These are phyloP conservation scores for Nowickia ferox DNA, from an alignment of 2,888 invertebrate species.

Conservation along the genomic window DNA sequence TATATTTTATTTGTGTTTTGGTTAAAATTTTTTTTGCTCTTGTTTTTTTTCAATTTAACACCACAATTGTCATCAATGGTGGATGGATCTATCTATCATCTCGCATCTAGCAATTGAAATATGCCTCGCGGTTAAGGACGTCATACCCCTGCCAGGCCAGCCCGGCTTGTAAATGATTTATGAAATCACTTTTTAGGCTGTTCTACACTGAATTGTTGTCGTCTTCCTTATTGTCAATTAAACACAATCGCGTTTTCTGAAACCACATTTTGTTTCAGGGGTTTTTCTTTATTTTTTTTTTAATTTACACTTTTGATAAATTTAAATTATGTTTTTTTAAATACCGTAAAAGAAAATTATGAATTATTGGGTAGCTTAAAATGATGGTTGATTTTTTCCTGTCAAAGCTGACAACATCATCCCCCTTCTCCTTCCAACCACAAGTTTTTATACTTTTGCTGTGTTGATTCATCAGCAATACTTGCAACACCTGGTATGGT, in stretches of 20 bases:
- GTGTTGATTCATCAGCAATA: slow-evolving; percentile 41
- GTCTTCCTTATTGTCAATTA: slow-evolving; percentile 75
- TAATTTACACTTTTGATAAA: slow-evolving; percentile 61
- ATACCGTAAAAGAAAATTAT: slow-evolving; percentile 29
- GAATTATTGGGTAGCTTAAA: slow-evolving; percentile 53
- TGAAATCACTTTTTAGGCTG: slow-evolving; percentile 76
- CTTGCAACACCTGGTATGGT: slow-evolving; percentile 59
- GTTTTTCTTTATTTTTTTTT: slow-evolving; percentile 30
- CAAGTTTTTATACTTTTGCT: slow-evolving; percentile 8
- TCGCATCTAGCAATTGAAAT: slow-evolving; percentile 65
- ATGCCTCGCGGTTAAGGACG: slow-evolving; percentile 69
- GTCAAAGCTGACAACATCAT: slow-evolving; percentile 50
- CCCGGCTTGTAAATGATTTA: slow-evolving; percentile 81
- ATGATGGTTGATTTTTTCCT: slow-evolving; percentile 52
- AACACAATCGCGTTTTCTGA: slow-evolving; percentile 64
- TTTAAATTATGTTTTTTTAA: slow-evolving; percentile 50
- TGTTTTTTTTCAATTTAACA: slow-evolving; percentile 68
- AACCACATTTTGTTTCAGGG: slow-evolving; percentile 54
- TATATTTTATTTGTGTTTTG: slow-evolving; percentile 60
- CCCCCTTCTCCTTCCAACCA: neutral
- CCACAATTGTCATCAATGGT: slow-evolving; percentile 63
- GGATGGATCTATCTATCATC: slow-evolving; percentile 66
- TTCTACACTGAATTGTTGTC: slow-evolving; percentile 74
- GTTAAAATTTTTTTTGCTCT: slow-evolving; percentile 43
- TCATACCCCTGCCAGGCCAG: slow-evolving; percentile 43